Percentiles rank a stretch among this genome's conserved stretches.
phyloP scores from a whole-genome alignment of 2,797 vertebrate genomes.

The Schizopygopsis malacanthus region DNA sequence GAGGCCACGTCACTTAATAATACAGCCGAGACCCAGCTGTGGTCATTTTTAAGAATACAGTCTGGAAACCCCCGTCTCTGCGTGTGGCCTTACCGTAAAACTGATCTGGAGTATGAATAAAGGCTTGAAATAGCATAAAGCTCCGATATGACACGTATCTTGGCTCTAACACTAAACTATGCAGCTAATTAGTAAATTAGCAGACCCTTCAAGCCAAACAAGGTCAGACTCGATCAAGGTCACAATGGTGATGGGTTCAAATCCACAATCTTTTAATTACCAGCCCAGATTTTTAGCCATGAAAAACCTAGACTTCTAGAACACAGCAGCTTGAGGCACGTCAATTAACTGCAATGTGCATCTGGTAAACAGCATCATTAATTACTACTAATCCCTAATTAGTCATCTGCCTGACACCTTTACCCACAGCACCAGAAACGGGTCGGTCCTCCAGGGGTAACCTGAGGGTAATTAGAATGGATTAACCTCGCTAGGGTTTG shows the following conservation, averaged over 20 bases:
- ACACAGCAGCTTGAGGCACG: background rate
- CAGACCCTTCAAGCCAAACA: background rate
- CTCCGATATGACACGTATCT: background rate
- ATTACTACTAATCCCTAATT: slow-evolving; percentile 6
- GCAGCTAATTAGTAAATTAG: background rate
- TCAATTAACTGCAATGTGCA: background rate
- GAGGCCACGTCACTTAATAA: slow-evolving; percentile 31
- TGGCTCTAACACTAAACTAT: background rate
- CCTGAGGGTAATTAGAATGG: background rate
- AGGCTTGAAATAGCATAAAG: slow-evolving; percentile 2
- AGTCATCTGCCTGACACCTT: slow-evolving; percentile 14
- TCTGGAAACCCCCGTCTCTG: slow-evolving; percentile 35
- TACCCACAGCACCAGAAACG: background rate
- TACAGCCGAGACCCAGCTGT: slow-evolving; percentile 29
- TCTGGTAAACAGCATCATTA: background rate
- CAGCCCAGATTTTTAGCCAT: background rate
- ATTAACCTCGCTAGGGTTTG: slow-evolving; percentile 14
- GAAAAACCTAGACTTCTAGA: background rate
- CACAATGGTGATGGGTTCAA: background rate
- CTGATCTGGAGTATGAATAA: background rate
- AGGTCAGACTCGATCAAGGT: background rate
- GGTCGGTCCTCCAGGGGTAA: slow-evolving; percentile 2
- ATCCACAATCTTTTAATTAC: background rate
- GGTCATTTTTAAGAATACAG: slow-evolving; percentile 20
- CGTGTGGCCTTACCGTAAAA: slow-evolving; percentile 31